Base-by-base conservation (phyloP, 2,797 vertebrate species). In the Poecilia velifera region DNA sequence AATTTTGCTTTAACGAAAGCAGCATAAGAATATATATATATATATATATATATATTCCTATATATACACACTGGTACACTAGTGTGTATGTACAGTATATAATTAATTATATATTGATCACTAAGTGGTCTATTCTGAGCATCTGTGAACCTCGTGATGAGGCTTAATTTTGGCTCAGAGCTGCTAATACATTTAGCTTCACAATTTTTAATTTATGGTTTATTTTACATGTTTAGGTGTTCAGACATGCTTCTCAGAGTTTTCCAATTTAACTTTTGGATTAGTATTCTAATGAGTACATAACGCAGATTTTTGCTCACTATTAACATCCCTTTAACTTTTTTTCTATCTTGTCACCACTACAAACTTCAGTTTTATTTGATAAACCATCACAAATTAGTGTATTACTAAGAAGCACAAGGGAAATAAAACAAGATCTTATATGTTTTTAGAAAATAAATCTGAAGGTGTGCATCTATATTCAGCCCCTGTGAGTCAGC, bases 61-160 rank as follows among this genome's bases (percentile, higher is more conserved):
- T n/a, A n/a, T n/a, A 34, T 34, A 34, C 34, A 34, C 34, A 34
- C 34, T 34, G 34, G 34, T 34, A 34, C 34, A 34, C 34, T 34
- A 34, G 34, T 34, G 34, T 34, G 34, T 34, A 34, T 34, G 2
- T 34, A 34, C 34, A 34, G 34, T 34, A 34, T 34, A 34, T 34
- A 34, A 34, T 34, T 34, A 34, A 34, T 34, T 34, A 34, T 34
- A 34, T 34, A 34, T 34, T 34, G 34, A 34, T 34, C 76, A 86
- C 72, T 53, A 39, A 73, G 74, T 10, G 71, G 14, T 86, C 80
- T 90, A 88, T 87, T 92, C 72, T 82, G 57, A 85, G 85, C 31
- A 0, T 31, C n/a, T 84, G 83, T 74, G 76, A 84, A 77, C 82
- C 82, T 84, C 83, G 77, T 79, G 72, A 83, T 72, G 75, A 41